Evolutionary conservation across 2,113 vertebrate species (phyloP), one percentile per base, ranked within the genome.

Genomic region (Vicugna pacos): DNA sequence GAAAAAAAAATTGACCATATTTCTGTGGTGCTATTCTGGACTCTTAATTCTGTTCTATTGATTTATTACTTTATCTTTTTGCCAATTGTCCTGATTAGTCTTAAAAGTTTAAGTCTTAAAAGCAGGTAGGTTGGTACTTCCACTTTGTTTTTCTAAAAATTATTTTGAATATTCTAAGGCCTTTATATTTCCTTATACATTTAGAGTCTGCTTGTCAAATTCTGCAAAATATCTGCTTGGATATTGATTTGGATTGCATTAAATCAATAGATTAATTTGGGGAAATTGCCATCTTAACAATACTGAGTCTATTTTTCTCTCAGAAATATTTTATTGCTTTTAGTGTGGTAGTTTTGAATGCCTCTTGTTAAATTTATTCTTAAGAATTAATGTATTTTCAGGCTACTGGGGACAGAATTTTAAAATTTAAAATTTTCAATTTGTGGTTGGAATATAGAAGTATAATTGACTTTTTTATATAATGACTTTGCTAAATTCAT

Each of bases 291-390:
- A 42, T 80, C 3, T 75, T 92, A 86, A 60, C 54, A 60, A 28
- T 81, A 62, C 75, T 75, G 42, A 87, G 7, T 77, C 46, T 69
- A 20, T 89, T 94, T 94, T 94, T 77, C 58, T 75, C 42, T 86
- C 2, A 24, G 58, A 56, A 70, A 65, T 83, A 54, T 89, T 76
- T 62, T 77, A 84, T 79, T 94, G 73, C 35, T 92, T 88, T 94
- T 75, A 79, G 70, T 69, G 19, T 64, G 26, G 72, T 48, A 32
- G 56, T 35, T 87, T 86, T 42, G 28, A 60, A 62, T 80, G 46
- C 28, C 6, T 65, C 60, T 60, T 92, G 19, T 89, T 84, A 89
- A 85, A 72, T 65, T 88, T 35, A 48, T 22, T 89, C 6, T 24
- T 56, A 38, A 89, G 12, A 76, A 35, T 52, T 46, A 38, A 56